Evolutionary conservation across 1,140 invertebrate genomes (phyloP).

Genomic region (Pseudomyrmex dendroicus): DNA sequence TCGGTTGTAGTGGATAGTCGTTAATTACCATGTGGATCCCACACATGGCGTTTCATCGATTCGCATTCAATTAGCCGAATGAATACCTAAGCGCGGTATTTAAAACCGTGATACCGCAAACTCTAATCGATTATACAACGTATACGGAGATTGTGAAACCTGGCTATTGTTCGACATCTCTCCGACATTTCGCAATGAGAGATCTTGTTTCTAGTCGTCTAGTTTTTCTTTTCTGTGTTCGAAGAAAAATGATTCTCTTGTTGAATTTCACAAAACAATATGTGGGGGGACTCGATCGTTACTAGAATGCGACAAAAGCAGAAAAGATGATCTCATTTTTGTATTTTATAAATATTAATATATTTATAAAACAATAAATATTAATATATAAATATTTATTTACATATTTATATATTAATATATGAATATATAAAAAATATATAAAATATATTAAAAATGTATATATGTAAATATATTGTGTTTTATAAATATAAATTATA

Average conservation of each 20-base stretch:
- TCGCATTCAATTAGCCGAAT: constrained; percentile 64
- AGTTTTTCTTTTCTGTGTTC: constrained; percentile 23
- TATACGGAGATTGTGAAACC: constrained; percentile 60
- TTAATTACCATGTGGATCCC: constrained; percentile 73
- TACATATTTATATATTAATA: too few relatives aligned
- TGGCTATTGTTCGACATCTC: constrained; percentile 59
- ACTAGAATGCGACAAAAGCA: not conserved
- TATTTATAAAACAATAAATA: not conserved
- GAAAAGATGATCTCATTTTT: too few relatives aligned
- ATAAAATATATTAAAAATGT: too few relatives aligned
- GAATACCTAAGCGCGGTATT: constrained; percentile 58
- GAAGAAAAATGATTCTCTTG: constrained; percentile 60
- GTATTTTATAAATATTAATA: not conserved
- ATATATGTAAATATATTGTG: too few relatives aligned
- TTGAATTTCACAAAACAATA: constrained; percentile 19
- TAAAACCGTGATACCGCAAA: constrained; percentile 60
- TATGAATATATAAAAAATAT: too few relatives aligned
- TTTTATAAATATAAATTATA: too few relatives aligned
- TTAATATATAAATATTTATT: too few relatives aligned
- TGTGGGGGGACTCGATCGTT: not conserved
- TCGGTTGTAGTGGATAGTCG: constrained; percentile 19
- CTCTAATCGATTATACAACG: constrained; percentile 64
- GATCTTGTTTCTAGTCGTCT: constrained; percentile 30
- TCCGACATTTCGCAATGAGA: constrained; percentile 13
- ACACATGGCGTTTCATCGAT: constrained; percentile 55